Percentiles rank a stretch among this genome's conserved stretches.
Evolutionary conservation across 2,888 invertebrate genomes (phyloP).

Genomic region (Rhabditophanes sp.): DNA sequence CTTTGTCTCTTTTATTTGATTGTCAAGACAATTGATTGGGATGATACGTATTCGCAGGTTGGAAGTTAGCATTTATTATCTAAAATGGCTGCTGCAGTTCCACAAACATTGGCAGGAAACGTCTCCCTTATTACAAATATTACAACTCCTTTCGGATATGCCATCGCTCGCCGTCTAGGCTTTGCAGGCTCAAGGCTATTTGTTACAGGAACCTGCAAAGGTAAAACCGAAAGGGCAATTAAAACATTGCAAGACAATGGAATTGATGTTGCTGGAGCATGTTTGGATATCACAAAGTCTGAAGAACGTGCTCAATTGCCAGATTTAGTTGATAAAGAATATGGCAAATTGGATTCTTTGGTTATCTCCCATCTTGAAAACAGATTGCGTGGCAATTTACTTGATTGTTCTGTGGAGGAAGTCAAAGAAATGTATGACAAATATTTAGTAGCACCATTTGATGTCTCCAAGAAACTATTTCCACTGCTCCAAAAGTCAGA

Average conservation of each 20-base stretch:
- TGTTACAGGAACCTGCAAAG: conserved; percentile 8
- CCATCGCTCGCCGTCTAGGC: conserved; percentile 21
- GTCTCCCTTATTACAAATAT: conserved; percentile 16
- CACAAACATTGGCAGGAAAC: conserved; percentile 5
- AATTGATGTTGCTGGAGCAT: conserved; percentile 10
- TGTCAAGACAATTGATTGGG: too few species aligned
- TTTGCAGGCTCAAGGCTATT: conserved; percentile 17
- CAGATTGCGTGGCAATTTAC: conserved; percentile 20
- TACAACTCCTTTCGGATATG: conserved; percentile 16
- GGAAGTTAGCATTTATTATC: too few species aligned
- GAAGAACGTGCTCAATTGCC: conserved; percentile 11
- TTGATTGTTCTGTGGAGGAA: conserved; percentile 12
- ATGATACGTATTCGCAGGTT: too few species aligned
- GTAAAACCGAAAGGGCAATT: conserved; percentile 7
- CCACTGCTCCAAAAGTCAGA: conserved; percentile 19
- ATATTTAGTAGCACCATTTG: conserved; percentile 25
- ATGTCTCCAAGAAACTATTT: conserved; percentile 16
- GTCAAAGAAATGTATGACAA: conserved; percentile 16
- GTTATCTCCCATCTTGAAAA: conserved; percentile 15
- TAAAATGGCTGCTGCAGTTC: too few species aligned
- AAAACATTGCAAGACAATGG: conserved; percentile 9
- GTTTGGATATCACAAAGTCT: conserved; percentile 7
- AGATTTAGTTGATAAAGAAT: conserved; percentile 15
- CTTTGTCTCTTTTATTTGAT: too few species aligned
- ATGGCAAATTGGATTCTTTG: conserved; percentile 8